Evolutionary conservation across 2,797 vertebrate genomes (phyloP), one percentile per base, ranked within the genome.

Genomic region (Amazona ochrocephala): DNA sequence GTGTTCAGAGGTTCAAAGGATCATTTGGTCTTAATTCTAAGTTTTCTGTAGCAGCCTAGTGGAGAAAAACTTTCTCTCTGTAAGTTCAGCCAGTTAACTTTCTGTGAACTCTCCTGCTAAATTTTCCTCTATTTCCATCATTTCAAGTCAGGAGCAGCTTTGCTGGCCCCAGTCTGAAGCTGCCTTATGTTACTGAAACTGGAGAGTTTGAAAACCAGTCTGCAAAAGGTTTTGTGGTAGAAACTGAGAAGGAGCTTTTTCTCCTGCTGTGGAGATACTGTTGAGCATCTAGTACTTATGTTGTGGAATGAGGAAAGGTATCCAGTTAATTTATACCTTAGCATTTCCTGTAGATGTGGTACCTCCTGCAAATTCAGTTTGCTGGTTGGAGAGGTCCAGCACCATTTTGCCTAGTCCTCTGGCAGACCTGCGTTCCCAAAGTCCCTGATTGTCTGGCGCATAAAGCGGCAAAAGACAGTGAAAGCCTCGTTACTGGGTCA

Each of bases 11-110:
- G 58, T 86, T 91, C 79, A 67, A 76, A 90, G 66, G 41, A 44
- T 91, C 56, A 27, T 66, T 78, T 67, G 26, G 75, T 78, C 60
- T 65, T 61, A 53, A 83, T 90, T 71, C 77, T 12, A 0, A 79
- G 2, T 76, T 68, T 88, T 94, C 82, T 68, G 1, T 66, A 45
- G 32, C 1, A 18, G 37, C 51, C 51, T 65, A 42, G 76, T 65
- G 15, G 71, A 65, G 83, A 81, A 86, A 79, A 56, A 39, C 30
- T 65, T 12, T 72, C 37, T 94, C 74, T 61, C 56, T 74, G 32
- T 18, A 30, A 87, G 86, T 91, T 84, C 82, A 95, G 89, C 93
- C 79, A 94, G 30, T 90, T 96, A 84, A 91, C 87, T 94, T 91
- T 88, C 56, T 84, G 45, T 94, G 74, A 94, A 94, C 95, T 92